These are phyloP conservation scores for Cataglyphis rosenhaueri DNA, from an alignment of 2,888 invertebrate species.

Conservation along the genomic window DNA sequence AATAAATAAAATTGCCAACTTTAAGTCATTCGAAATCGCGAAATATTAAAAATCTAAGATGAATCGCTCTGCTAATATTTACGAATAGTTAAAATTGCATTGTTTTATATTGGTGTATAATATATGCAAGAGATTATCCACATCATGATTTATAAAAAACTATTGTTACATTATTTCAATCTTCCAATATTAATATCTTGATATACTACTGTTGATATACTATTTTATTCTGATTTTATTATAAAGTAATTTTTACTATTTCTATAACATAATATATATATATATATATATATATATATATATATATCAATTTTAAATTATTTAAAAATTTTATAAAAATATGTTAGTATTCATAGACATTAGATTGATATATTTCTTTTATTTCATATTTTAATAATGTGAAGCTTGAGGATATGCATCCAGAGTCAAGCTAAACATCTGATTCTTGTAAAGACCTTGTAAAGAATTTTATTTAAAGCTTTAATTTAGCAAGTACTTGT, in stretches of 20 bases:
- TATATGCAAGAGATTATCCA: not conserved
- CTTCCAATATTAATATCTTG: not conserved
- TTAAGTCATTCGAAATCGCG: not conserved
- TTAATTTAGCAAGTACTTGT: not conserved
- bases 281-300: not conserved
- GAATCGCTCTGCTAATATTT: not conserved
- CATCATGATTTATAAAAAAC: not conserved
- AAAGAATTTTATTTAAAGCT: not conserved
- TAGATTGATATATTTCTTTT: not conserved
- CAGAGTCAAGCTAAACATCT: slow-evolving; percentile 24
- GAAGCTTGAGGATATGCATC: slow-evolving; percentile 2
- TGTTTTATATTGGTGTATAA: not conserved
- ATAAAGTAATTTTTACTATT: not conserved
- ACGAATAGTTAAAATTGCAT: not conserved
- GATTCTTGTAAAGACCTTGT: not conserved
- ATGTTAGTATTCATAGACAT: not conserved
- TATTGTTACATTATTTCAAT: not conserved
- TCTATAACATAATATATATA: not conserved
- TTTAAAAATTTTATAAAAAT: not conserved
- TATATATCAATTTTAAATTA: not conserved
- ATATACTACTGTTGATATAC: not conserved
- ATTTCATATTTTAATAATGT: not conserved
- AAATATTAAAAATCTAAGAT: not conserved
- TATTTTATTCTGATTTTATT: not conserved
- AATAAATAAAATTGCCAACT: not conserved